phyloP scores from a whole-genome alignment of 2,113 vertebrate genomes.

The Hippocampus mohnikei region DNA sequence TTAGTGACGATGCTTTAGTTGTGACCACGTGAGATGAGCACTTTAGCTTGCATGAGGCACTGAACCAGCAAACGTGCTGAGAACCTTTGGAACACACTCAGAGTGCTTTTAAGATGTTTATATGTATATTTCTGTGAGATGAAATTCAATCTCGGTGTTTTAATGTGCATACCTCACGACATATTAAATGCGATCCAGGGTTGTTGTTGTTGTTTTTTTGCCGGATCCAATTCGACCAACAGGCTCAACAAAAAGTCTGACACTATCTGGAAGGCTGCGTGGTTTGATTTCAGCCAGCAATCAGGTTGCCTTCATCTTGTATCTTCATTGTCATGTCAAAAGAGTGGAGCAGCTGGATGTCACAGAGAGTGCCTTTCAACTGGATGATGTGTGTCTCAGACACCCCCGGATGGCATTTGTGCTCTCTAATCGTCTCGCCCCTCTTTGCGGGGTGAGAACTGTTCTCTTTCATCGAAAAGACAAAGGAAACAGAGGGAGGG shows the following conservation, averaged over 20 bases:
- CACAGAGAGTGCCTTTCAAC: slow-evolving; percentile 53
- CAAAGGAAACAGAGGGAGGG: not conserved
- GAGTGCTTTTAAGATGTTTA: too few relatives aligned
- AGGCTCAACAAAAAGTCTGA: not conserved
- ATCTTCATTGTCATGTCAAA: slow-evolving; percentile 37
- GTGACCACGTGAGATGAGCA: too few relatives aligned
- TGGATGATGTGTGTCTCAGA: slow-evolving; percentile 31
- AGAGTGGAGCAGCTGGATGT: slow-evolving; percentile 45
- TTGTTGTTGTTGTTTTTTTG: too few relatives aligned
- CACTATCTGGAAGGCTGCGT: not conserved
- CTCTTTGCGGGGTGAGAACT: not conserved
- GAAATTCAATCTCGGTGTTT: too few relatives aligned
- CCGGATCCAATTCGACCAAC: not conserved
- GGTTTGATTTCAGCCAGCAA: slow-evolving; percentile 6
- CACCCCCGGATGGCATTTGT: slow-evolving; percentile 51
- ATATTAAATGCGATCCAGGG: too few relatives aligned
- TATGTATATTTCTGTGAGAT: too few relatives aligned
- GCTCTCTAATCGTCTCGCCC: slow-evolving; percentile 17
- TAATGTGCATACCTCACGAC: too few relatives aligned
- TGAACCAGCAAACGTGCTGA: too few relatives aligned
- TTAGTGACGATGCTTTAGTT: too few relatives aligned
- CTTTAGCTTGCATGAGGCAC: too few relatives aligned
- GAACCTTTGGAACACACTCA: too few relatives aligned
- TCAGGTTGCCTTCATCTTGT: slow-evolving; percentile 44
- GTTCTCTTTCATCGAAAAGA: slow-evolving; percentile 22